Base-by-base conservation (phyloP, 2,797 vertebrate genomes). In the Spea hammondii region DNA sequence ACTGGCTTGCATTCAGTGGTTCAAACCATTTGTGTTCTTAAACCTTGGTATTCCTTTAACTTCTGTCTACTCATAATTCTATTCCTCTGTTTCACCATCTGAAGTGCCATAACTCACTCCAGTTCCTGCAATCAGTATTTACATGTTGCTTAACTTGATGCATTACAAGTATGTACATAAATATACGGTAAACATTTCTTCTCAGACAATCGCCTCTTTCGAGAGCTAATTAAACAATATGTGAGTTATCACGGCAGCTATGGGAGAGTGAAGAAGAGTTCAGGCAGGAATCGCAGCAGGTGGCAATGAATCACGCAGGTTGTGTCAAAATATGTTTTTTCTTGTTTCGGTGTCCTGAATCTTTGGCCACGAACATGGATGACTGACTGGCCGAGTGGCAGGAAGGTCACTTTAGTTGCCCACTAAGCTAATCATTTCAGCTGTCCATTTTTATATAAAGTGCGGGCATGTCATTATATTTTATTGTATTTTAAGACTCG, bases 211-310 rank as follows among this genome's bases (percentile, higher is more conserved):
- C 78, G 59, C 45, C 72, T 65, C 72, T 80, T 74, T 80, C 65
- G 72, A 80, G 78, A 75, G 78, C 72, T 80, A 80, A 80, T 80
- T 80, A 80, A 80, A 75, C 71, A 75, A 80, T 70, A 75, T 59
- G 67, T 70, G 67, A 80, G 72, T 74, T 80, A 75, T 80, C 53
- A 70, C 78, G 32, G 59, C 72, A 75, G 72, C 78, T 65, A 48
- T 48, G 72, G 72, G 66, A 75, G 66, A 75, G 70, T 75, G 72
- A 74, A 49, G 49, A 55, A 55, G 72, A 80, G 66, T 65, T 80
- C 78, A 70, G 74, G 49, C 48, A 59, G 55, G 32, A 65, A 79
- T 64, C 67, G 57, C 57, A 70, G 72, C 45, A 75, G 70, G 72
- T 32, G 78, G 46, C 66, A 9, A 65, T 70, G 66, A 80, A 75